Conservation (phyloP, 2,888 invertebrate genomes). For the Brenthis ino region DNA sequence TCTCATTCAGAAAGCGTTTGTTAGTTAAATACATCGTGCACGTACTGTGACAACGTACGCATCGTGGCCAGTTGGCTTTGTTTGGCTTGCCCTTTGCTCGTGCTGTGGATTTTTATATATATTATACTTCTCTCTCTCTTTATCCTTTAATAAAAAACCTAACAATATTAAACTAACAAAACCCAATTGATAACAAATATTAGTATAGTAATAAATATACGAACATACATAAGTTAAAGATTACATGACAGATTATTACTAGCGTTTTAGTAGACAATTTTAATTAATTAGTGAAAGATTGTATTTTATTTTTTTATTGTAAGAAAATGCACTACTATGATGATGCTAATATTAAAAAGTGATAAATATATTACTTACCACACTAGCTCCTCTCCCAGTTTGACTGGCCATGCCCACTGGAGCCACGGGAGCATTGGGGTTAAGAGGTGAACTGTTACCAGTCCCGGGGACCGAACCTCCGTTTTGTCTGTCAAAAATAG, state of each 20-base stretch:
- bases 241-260: neutral
- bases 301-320: neutral
- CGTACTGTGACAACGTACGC: conserved; percentile 76
- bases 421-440: conserved; percentile 86
- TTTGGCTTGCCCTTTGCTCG: conserved; percentile 66
- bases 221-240: neutral
- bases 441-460: conserved; percentile 77
- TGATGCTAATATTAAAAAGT: neutral
- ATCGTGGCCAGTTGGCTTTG: conserved; percentile 68
- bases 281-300: neutral
- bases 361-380: conserved; percentile 80
- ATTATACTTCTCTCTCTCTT: conserved; percentile 2
- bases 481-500: conserved; percentile 49
- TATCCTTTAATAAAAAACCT: neutral
- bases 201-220: conserved; percentile 7
- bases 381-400: conserved; percentile 92
- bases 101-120: conserved; percentile 59
- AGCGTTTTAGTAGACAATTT: conserved; percentile 6
- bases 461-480: conserved; percentile 71
- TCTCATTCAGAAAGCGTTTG: conserved; percentile 48
- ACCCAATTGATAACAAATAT: neutral
- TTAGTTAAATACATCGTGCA: conserved; percentile 64
- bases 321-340: neutral
- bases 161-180: neutral
- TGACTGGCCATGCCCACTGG: conserved; percentile 88